Conservation (phyloP, 2,113 vertebrate genomes). For the Rafetus swinhoei region DNA sequence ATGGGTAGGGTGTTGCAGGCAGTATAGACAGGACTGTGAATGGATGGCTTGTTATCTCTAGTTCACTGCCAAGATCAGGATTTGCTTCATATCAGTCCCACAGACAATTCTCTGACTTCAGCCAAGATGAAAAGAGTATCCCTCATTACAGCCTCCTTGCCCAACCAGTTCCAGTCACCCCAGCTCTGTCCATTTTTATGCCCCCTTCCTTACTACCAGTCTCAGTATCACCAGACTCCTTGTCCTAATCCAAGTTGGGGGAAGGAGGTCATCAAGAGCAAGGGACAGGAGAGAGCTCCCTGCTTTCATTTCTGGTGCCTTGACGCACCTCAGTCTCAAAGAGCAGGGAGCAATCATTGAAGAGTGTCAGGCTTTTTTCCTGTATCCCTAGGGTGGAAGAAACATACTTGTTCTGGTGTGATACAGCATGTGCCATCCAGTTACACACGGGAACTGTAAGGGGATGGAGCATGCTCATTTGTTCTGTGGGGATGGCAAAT, state of each 20-base stretch:
- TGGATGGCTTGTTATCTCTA: conserved; percentile 61
- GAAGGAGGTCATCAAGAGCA: neutral
- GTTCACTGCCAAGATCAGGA: conserved; percentile 71
- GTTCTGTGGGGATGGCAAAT: neutral
- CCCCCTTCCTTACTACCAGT: neutral
- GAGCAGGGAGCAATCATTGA: neutral
- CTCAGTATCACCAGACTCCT: neutral
- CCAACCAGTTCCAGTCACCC: neutral
- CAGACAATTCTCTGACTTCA: conserved; percentile 56
- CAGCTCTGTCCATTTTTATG: conserved; percentile 2
- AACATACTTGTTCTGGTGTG: neutral
- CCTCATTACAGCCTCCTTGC: neutral
- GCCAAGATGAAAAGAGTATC: neutral
- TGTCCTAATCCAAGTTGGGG: neutral
- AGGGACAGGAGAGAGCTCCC: neutral
- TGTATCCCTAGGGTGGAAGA: neutral
- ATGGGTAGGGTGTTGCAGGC: conserved; percentile 74
- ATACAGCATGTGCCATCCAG: neutral
- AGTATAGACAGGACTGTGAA: conserved; percentile 55
- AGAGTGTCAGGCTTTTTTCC: neutral
- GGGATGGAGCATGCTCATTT: neutral
- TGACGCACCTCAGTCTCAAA: accelerated
- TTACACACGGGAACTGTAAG: neutral
- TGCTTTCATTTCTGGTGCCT: neutral
- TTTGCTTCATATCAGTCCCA: conserved; percentile 59